phyloP scores from a whole-genome alignment of 2,113 vertebrate species.

The Himantopus leucocephalus region DNA sequence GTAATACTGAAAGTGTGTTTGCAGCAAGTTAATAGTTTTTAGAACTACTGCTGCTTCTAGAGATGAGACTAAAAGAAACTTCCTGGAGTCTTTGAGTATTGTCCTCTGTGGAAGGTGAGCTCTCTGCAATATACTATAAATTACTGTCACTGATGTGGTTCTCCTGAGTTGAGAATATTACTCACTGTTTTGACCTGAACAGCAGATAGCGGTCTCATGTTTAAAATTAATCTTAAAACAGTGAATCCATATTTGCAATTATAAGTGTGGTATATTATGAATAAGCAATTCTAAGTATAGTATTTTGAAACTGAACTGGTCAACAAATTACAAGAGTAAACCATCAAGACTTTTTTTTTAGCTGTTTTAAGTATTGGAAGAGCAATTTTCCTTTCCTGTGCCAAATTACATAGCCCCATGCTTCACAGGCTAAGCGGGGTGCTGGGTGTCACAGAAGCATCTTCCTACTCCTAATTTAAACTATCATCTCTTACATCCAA shows the following conservation, averaged over 20 bases:
- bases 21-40: neutral
- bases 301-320: neutral
- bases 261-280: neutral
- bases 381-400: neutral
- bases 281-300: neutral
- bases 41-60: neutral
- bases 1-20: neutral
- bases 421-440: neutral
- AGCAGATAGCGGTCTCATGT: neutral
- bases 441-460: neutral
- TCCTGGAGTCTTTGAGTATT: neutral
- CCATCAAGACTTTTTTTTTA: neutral
- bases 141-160: neutral
- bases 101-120: neutral
- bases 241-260: neutral
- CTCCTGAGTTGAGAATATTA: neutral
- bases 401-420: neutral
- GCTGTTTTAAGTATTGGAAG: neutral
- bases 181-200: neutral
- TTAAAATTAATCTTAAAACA: neutral
- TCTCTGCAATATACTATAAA: rapidly evolving
- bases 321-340: neutral
- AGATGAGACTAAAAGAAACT: too few relatives aligned
- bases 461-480: too few relatives aligned
- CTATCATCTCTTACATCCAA: neutral